Conservation (phyloP, 1,140 invertebrate species). For the Mesaphorura yosii region DNA sequence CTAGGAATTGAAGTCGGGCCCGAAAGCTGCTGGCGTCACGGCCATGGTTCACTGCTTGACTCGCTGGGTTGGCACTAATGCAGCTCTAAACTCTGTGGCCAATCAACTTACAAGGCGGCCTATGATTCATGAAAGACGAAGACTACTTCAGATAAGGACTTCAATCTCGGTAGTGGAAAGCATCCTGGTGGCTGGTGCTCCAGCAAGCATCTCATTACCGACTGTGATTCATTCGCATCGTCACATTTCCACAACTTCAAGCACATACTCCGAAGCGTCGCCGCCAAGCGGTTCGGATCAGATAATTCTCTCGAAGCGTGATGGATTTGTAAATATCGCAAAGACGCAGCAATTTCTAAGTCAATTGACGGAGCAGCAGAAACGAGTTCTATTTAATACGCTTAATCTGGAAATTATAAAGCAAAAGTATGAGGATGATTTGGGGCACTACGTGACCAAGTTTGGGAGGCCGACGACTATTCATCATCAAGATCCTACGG, state of each 20-base stretch:
- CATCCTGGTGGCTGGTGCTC: no score
- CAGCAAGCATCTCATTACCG: background rate
- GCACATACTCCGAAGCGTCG: background rate
- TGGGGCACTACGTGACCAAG: background rate
- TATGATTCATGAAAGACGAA: no score
- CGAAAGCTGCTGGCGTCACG: no score
- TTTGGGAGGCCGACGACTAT: background rate
- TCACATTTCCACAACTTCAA: background rate
- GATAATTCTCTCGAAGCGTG: background rate
- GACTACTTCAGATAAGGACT: no score
- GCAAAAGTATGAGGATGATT: background rate
- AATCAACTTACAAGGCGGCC: no score
- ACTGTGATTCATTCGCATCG: background rate
- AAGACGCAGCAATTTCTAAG: no score
- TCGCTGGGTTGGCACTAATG: no score
- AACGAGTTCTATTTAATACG: background rate
- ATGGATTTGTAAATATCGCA: background rate
- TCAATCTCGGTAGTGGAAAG: no score
- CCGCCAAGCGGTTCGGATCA: background rate
- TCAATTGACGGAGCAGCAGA: background rate
- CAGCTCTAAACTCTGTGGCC: no score
- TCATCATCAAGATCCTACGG: constrained; percentile 3
- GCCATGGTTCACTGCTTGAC: no score
- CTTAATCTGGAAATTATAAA: background rate
- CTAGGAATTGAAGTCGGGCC: no score